Base-by-base conservation (phyloP, 2,797 vertebrate genomes). In the Knipowitschia caucasica region DNA sequence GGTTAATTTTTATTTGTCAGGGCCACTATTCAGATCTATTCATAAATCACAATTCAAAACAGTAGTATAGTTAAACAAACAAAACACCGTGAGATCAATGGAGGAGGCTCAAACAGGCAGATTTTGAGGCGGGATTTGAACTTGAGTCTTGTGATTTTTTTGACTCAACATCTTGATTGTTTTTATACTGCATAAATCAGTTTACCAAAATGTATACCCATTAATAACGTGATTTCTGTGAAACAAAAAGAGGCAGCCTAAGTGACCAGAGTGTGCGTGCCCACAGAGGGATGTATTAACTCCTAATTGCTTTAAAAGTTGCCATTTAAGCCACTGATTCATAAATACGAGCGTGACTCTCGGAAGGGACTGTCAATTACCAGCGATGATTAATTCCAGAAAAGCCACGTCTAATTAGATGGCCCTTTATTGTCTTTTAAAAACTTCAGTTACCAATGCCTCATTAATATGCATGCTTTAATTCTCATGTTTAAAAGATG, bases 321-420 rank as follows among this genome's bases (percentile, higher is more conserved):
- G 90, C 80, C 90, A 78, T 91, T 91, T 92, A 80, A 86, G 38
- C 87, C 79, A 77, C 87, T 92, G 84, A 93, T 93, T 91, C 92
- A 93, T 78, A 80, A 84, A 94, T 89, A 86, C 89, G 91, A 87
- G 87, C 72, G 62, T 78, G 82, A 80, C 80, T 84, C 89, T 91
- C 85, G 82, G 82, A 86, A 89, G 90, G 84, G 87, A 91, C 82
- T 78, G 84, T 77, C 81, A 90, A 83, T 91, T 86, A 87, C 67
- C 50, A 53, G 39, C 47, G 55, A 90, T 94, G 89, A 93, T 95
- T 94, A 93, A 94, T 94, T 95, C 88, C 82, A 89, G 92, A 90
- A 91, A 91, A 94, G 86, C 73, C 58, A 85, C 90, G 91, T 93
- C 91, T 92, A 92, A 96, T 96, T 93, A 93, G 92, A 90, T 85